Evolutionary conservation across 1,140 invertebrate genomes (phyloP), one percentile per base, ranked within the genome.

Genomic region (Liolophura sinensis): DNA sequence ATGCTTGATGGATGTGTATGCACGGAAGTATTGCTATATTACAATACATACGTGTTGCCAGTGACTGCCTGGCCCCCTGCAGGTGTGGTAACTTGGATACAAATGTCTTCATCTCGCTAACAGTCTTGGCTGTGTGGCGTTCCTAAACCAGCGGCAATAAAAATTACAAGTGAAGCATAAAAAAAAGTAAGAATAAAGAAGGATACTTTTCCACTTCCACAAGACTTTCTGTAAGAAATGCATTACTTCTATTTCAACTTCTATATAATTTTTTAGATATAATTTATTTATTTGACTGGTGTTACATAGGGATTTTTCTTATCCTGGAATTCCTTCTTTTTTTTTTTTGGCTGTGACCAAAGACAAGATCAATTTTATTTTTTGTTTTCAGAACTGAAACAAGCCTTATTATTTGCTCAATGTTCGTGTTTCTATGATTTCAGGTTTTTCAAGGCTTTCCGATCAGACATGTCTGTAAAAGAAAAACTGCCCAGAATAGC

Each of bases 71-170:
- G 40, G 91, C 91, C n/a, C 90, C 90, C 78, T 97, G 86, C 85
- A 98, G 90, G 70, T 94, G 90, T 0, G 94, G 95, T 65, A 98
- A 85, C 69, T 91, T 91, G 15, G 93, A 91, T 6, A 98, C 96
- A 86, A 97, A 95, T 73, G 92, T 90, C 84, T 96, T 97, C 79
- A 98, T 94, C 85, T 98, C 94, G 78, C 93, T 91, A 25, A 98
- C 90, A 16, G 93, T 92, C 82, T 94, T 94, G 50, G 94, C 91
- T 27, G 89, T 88, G 80, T 93, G 92, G 54, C 91, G 87, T 79
- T 95, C 93, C 81, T 86, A 54, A 27, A 68, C 64, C 60, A 67
- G 58, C 25, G 18, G 65, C 40, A 5, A 52, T 61, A 61, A 57
- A 1, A 51, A 24, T 46, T 54, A 7, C n/a, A 3, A 20, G 18